phyloP scores from a whole-genome alignment of 2,113 vertebrate species.

The Hippocampus abdominalis region DNA sequence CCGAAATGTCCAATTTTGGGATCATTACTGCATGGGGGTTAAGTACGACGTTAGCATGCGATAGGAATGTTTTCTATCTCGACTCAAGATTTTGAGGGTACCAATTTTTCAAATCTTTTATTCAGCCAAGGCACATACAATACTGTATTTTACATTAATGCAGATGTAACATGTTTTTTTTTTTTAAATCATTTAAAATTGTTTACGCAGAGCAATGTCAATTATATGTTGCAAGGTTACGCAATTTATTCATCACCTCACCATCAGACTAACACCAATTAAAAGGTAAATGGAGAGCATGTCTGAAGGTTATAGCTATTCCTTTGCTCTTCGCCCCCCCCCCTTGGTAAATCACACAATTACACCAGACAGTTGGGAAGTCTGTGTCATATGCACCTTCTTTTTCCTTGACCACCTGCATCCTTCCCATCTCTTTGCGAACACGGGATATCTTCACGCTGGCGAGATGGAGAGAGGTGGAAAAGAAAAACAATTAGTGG shows the following conservation, averaged over 20 bases:
- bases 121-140: not conserved
- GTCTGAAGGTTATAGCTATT: slow-evolving; percentile 50
- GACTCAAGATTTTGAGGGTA: not conserved
- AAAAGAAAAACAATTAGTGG: slow-evolving; percentile 67
- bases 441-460: slow-evolving; percentile 34
- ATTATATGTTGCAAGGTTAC: not conserved
- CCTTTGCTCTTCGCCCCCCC: slow-evolving; percentile 29
- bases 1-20: too few species aligned
- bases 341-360: slow-evolving; percentile 37
- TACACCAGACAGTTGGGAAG: slow-evolving; percentile 13
- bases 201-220: not conserved
- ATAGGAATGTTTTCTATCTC: too few species aligned
- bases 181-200: not conserved
- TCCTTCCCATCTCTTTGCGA: slow-evolving; percentile 31
- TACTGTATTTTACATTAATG: too few species aligned
- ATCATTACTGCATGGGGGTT: too few species aligned
- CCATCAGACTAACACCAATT: slow-evolving; percentile 29
- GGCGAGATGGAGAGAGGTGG: slow-evolving; percentile 41
- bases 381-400: slow-evolving; percentile 11
- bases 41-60: too few species aligned
- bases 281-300: slow-evolving; percentile 47
- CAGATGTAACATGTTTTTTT: not conserved
- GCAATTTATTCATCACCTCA: not conserved
- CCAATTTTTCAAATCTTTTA: not conserved
- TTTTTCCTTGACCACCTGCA: slow-evolving; percentile 8